Evolutionary conservation across 2,797 vertebrate species (phyloP).

Genomic region (Spinus olivaceus): DNA sequence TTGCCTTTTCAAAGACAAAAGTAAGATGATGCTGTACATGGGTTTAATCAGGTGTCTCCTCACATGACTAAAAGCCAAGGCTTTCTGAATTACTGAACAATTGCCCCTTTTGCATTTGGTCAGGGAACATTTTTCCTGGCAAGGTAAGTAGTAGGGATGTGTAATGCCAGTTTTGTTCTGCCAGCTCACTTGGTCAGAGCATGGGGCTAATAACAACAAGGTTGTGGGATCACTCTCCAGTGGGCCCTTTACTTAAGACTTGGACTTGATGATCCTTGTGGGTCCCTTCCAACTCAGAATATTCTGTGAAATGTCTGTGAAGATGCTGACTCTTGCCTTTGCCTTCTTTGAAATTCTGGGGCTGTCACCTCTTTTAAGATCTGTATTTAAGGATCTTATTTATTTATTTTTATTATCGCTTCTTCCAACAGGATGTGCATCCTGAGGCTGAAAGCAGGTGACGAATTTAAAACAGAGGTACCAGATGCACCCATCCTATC

Average conservation of each 20-base stretch:
- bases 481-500: background rate
- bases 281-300: background rate
- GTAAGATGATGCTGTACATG: background rate
- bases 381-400: background rate
- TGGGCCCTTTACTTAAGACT: background rate
- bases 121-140: background rate
- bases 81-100: slow-evolving; percentile 1
- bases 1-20: slow-evolving; percentile 11
- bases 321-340: background rate
- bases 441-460: background rate
- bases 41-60: background rate
- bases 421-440: background rate
- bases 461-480: slow-evolving; percentile 7
- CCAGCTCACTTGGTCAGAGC: background rate
- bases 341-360: background rate
- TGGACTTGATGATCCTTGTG: background rate
- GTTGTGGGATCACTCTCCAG: background rate
- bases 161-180: background rate
- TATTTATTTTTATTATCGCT: background rate
- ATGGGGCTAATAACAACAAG: background rate
- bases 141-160: background rate
- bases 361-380: background rate
- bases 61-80: background rate
- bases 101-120: background rate
- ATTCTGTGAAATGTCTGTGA: background rate